Evolutionary conservation across 2,797 vertebrate species (phyloP), one percentile per base, ranked within the genome.

Genomic region (Petrocephalus schoutedeni): DNA sequence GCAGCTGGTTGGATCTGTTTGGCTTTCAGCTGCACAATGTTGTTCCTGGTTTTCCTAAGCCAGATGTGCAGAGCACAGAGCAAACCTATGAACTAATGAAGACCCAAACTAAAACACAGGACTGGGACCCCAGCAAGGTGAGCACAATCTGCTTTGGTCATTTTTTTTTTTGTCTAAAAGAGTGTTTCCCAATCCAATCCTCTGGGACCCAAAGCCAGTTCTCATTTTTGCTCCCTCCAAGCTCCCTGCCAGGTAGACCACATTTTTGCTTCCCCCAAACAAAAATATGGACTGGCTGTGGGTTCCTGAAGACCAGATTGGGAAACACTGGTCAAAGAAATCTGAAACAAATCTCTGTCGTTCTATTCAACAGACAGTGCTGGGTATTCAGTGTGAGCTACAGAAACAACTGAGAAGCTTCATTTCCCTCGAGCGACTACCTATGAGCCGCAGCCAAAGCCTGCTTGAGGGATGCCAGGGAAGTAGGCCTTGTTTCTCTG

Each of bases 61-160:
- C 98, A 56, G 97, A 98, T 77, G 94, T 98, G 90, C 95, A 97
- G 93, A 95, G 95, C 92, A 95, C 97, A 94, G 97, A 97, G 88
- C 96, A 98, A 92, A 98, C 97, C 0, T 99, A 99, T 0, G 98
- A 99, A 92, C 97, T 99, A 94, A 94, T 97, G 84, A 97, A 97
- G 91, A 97, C 97, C 83, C 98, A 99, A 93, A 96, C 96, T 85
- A 98, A 97, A 95, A 98, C 98, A 4, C 97, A 98, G 90, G 97
- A 98, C 92, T 99, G 98, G 98, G 98, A 99, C 94, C 96, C 98
- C 89, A 98, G 97, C 93, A 99, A 98, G 97, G 98, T 99, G 87
- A 90, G 87, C 8, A 12, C 19, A 41, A 21, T 86, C 54, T 51
- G 23, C 9, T 57, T 54, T 54, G 67, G 51, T 21, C 32, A 59